Percentiles rank a stretch among this genome's conserved stretches.
Evolutionary conservation across 2,888 invertebrate species (phyloP).

Genomic region (Noctua comes): DNA sequence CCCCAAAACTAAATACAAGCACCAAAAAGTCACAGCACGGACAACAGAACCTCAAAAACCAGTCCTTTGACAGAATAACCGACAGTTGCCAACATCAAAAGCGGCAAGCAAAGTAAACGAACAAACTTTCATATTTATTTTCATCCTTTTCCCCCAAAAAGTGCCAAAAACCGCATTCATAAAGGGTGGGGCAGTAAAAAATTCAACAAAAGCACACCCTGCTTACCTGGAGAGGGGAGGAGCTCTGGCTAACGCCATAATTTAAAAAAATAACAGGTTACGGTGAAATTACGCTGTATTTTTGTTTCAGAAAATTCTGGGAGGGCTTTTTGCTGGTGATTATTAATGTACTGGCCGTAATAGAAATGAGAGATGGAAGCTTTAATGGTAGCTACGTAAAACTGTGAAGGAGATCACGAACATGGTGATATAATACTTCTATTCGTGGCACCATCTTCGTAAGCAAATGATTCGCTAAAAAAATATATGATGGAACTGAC

Average conservation of each 20-base stretch:
- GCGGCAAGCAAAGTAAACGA: conserved; percentile 12
- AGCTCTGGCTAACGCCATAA: conserved; percentile 43
- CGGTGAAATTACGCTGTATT: conserved; percentile 28
- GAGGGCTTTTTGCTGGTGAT: conserved; percentile 1
- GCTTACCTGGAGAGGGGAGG: conserved; percentile 1
- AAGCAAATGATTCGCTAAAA: neutral
- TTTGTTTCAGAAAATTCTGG: conserved; percentile 24
- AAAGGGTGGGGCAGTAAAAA: conserved; percentile 39
- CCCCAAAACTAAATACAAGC: too few species aligned
- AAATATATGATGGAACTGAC: neutral
- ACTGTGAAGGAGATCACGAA: neutral
- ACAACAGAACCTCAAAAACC: neutral
- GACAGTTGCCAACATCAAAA: conserved; percentile 37
- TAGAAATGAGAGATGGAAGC: neutral
- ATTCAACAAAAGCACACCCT: conserved; percentile 47
- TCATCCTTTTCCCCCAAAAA: conserved; percentile 42
- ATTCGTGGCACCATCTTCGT: neutral
- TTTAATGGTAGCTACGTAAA: neutral
- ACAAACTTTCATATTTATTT: conserved; percentile 51
- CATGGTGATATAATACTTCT: neutral
- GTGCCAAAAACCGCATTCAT: conserved; percentile 53
- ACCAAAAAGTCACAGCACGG: neutral
- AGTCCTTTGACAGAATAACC: neutral
- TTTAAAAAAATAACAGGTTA: conserved; percentile 44
- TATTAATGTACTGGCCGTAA: conserved; percentile 18